Base-by-base conservation (phyloP, 2,113 vertebrate species). In the Gila orcuttii region DNA sequence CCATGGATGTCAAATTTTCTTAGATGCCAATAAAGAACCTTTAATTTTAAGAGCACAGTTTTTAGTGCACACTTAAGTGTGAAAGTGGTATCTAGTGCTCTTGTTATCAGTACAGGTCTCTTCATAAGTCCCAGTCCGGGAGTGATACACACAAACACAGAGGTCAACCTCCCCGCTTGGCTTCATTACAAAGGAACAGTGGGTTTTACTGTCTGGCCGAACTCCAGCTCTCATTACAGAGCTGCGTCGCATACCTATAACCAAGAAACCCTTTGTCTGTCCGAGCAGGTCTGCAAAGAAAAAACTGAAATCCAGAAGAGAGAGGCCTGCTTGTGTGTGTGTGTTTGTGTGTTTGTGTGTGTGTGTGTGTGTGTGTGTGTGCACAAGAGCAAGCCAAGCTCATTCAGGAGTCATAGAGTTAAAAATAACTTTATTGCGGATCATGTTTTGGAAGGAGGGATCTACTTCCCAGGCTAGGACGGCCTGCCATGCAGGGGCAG, bases 381-480 rank as follows among this genome's bases (percentile, higher is more conserved):
- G 21, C 8, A 3, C 33, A 39, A 39, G 55, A 59, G 77, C 33
- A 11, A 86, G 86, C 86, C 90, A 83, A 76, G 76, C 90, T 89
- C 89, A 87, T 89, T 91, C 86, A 57, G 81, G 91, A 94, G 91
- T 94, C 91, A 93, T 91, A 91, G 89, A 83, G 91, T 94, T 94
- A 93, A 93, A 95, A 94, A 94, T 94, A 94, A 93, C 93, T 95
- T 93, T 94, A 93, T 93, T 93, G 91, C 93, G 91, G 92, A 93
- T 94, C 92, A 93, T 93, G 93, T 94, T 94, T 93, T 93, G 91
- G 93, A 93, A 92, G 93, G 93, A 93, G 93, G 93, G 94, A 93
- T 94, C 90, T 12, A 90, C 93, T 95, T 93, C 90, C 93, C 93
- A 91, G 91, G 91, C 92, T 91, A 91, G 92, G 90, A 92, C 92